Base-by-base conservation (phyloP, 1,140 invertebrate species). In the Aphidius gifuensis region DNA sequence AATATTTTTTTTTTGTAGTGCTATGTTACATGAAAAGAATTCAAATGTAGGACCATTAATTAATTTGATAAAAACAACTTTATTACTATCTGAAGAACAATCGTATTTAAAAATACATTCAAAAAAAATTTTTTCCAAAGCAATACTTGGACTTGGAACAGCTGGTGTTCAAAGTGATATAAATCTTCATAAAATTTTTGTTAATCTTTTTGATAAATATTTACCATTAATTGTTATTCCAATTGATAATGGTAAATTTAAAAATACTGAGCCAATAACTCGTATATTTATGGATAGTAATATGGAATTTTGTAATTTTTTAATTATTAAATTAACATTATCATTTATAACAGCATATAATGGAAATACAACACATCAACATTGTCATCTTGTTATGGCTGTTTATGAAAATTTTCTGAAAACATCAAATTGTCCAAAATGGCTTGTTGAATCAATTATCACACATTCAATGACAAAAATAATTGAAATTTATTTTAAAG, bases 141-240 rank as follows among this genome's bases (percentile, higher is more conserved):
- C 80, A 9, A 62, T 82, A 39, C 65, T 78, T 50, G 76, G 80
- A 42, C 55, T 80, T 4, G 76, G 77, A 56, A 61, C 66, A 57
- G 60, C 79, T 5, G 71, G 72, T 54, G n/a, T 73, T n/a, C 72
- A 72, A 60, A 66, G 66, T 40, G 77, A 80, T 42, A 67, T 76
- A 47, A 66, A 68, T 16, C 60, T 80, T n/a, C 75, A 78, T 62
- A 64, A 64, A 1, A 9, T 80, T 47, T 62, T 77, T 5, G 66
- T 71, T 64, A 71, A 75, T 62, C 66, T 81, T 8, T 77, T 80
- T 32, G 76, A 80, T 44, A 66, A 69, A 2, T 81, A 80, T 59
- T 65, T 80, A 44, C 73, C 79, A 8, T 32, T 32, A 32, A 32
- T 32, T 32, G 23, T 32, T 32, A 32, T 32, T 32, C 23, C 23